Evolutionary conservation across 2,113 vertebrate species (phyloP).

Genomic region (Lichenostomus cassidix): DNA sequence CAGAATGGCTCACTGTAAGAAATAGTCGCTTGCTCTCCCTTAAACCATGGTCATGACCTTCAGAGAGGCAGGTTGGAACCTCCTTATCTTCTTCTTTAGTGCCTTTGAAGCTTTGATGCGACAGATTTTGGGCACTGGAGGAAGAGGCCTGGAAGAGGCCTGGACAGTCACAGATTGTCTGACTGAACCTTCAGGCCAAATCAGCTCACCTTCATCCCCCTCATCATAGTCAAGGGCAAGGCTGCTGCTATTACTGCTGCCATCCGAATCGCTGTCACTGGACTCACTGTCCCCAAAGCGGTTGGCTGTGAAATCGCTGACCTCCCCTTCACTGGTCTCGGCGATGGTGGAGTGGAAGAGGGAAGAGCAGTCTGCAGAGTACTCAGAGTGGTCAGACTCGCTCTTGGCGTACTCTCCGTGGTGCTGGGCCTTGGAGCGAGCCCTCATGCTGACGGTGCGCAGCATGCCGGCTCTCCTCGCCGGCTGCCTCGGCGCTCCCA

Average conservation of each 20-base stretch:
- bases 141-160: constrained; percentile 66
- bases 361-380: constrained; percentile 80
- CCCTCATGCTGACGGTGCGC: constrained; percentile 52
- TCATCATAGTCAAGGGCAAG: constrained; percentile 71
- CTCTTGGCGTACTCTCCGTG: constrained; percentile 67
- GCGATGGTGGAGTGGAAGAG: constrained; percentile 85
- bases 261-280: constrained; percentile 76
- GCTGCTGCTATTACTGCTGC: constrained; percentile 73
- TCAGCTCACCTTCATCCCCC: constrained; percentile 67
- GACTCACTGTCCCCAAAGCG: constrained; percentile 89
- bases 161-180: constrained; percentile 38
- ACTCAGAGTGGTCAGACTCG: constrained; percentile 80
- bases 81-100: constrained; percentile 91
- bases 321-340: constrained; percentile 85
- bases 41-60: constrained; percentile 96
- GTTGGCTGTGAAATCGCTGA: constrained; percentile 86
- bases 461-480: constrained; percentile 54
- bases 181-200: constrained; percentile 72
- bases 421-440: constrained; percentile 56
- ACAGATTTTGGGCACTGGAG: constrained; percentile 80
- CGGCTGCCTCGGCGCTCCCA: not conserved
- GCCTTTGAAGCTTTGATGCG: constrained; percentile 94
- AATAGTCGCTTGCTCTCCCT: not conserved
- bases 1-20: not conserved
- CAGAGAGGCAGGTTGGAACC: constrained; percentile 88